These are phyloP conservation scores for Subanguina moxae DNA, from an alignment of 1,140 invertebrate genomes.

Conservation along the genomic window DNA sequence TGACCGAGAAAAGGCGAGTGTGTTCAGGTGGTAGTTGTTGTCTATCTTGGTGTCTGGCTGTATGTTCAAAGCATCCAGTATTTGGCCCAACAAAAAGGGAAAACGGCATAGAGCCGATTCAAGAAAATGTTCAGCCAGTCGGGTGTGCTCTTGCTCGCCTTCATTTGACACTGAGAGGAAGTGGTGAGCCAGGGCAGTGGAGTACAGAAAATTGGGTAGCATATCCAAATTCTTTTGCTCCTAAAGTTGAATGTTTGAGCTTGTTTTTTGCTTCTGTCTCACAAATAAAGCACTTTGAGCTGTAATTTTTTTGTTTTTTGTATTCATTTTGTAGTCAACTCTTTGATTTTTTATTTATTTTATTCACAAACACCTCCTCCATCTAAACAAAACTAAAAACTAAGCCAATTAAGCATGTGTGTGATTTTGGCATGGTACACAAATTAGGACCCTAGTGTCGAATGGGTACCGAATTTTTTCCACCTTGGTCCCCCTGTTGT, in stretches of 20 bases:
- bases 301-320: too few relatives aligned
- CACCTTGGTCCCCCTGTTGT: too few relatives aligned
- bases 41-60: conserved; percentile 19
- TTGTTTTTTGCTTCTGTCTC: too few relatives aligned
- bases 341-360: too few relatives aligned
- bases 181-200: conserved; percentile 37
- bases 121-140: conserved; percentile 20
- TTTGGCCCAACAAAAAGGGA: conserved; percentile 37
- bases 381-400: too few relatives aligned
- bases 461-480: too few relatives aligned
- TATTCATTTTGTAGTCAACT: too few relatives aligned
- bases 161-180: conserved; percentile 28
- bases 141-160: conserved; percentile 1
- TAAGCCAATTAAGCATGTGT: too few relatives aligned
- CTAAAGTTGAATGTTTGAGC: conserved; percentile 19
- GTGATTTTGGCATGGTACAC: too few relatives aligned
- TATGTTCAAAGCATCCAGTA: conserved; percentile 29
- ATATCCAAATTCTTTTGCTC: conserved; percentile 38
- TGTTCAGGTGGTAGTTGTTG: conserved; percentile 16
- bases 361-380: too few relatives aligned
- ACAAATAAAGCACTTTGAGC: too few relatives aligned
- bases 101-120: conserved; percentile 33
- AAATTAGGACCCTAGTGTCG: too few relatives aligned
- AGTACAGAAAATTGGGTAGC: conserved; percentile 43
- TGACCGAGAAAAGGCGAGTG: conserved; percentile 29